A percentile compares a stretch with the other conserved stretches of the same genome.
Conservation (phyloP, 2,797 vertebrate genomes). For the Myripristis murdjan region DNA sequence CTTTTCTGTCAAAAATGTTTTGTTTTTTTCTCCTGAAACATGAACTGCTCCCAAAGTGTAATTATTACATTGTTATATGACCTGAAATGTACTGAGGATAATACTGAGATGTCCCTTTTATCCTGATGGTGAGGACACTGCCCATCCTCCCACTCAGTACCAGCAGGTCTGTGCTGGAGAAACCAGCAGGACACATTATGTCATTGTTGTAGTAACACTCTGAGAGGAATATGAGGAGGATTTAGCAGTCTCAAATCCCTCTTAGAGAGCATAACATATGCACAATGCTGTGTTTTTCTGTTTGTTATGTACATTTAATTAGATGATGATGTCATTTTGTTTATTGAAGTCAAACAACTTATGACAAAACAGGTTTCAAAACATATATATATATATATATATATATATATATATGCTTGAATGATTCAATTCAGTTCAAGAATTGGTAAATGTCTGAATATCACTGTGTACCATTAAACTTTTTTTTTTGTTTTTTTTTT, state of each 20-base stretch:
- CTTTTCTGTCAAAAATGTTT: no score
- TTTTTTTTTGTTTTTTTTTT: no score
- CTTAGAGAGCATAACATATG: constrained; percentile 52
- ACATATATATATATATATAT: no score
- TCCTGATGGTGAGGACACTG: constrained; percentile 23
- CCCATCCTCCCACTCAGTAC: not conserved
- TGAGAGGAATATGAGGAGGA: constrained; percentile 44
- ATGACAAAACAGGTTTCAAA: not conserved
- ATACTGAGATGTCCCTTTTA: constrained; percentile 3
- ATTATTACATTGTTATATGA: not conserved
- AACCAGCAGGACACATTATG: constrained; percentile 49
- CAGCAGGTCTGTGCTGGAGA: constrained; percentile 40
- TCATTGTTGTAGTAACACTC: constrained; percentile 58
- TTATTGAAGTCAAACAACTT: not conserved
- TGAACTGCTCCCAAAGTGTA: not conserved
- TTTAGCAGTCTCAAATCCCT: constrained; percentile 47
- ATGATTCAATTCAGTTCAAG: not conserved
- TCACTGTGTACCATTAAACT: not conserved
- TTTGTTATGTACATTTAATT: constrained; percentile 19
- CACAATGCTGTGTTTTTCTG: constrained; percentile 2
- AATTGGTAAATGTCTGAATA: not conserved
- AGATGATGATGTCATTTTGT: constrained; percentile 34
- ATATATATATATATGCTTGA: no score
- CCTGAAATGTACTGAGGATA: constrained; percentile 6
- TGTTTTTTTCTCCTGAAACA: not conserved